These are phyloP conservation scores for Edolisoma coerulescens DNA, from an alignment of 2,113 vertebrate genomes.

Conservation along the genomic window DNA sequence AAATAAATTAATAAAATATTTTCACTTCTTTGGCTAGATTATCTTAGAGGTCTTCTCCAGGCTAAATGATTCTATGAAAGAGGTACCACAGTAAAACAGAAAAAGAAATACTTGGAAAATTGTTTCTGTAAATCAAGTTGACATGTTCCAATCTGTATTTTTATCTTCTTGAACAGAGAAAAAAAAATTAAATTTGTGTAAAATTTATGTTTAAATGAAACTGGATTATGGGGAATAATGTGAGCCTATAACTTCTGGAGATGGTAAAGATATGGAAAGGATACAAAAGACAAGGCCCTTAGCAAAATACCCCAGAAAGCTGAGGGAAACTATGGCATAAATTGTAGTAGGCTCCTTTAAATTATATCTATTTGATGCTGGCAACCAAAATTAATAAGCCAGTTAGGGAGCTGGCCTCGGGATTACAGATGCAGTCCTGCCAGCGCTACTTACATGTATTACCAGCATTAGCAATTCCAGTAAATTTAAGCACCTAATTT, in stretches of 20 bases:
- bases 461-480: background rate
- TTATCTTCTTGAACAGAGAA: background rate
- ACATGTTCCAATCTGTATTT: background rate
- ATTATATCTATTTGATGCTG: background rate
- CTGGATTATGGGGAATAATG: background rate
- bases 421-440: background rate
- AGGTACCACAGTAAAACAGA: background rate
- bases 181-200: background rate
- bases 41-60: background rate
- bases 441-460: background rate
- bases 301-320: background rate
- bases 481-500: constrained; percentile 29
- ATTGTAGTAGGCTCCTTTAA: background rate
- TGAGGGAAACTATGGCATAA: background rate
- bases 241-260: background rate
- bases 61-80: background rate
- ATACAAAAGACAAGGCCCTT: background rate
- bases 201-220: background rate
- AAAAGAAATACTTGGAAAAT: background rate
- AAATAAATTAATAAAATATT: background rate
- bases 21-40: background rate
- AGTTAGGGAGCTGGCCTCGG: background rate
- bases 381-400: background rate
- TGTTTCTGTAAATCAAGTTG: background rate
- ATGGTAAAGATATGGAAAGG: background rate